These are phyloP conservation scores for Deladenus siricidicola DNA, from an alignment of 2,888 invertebrate genomes.

Conservation along the genomic window DNA sequence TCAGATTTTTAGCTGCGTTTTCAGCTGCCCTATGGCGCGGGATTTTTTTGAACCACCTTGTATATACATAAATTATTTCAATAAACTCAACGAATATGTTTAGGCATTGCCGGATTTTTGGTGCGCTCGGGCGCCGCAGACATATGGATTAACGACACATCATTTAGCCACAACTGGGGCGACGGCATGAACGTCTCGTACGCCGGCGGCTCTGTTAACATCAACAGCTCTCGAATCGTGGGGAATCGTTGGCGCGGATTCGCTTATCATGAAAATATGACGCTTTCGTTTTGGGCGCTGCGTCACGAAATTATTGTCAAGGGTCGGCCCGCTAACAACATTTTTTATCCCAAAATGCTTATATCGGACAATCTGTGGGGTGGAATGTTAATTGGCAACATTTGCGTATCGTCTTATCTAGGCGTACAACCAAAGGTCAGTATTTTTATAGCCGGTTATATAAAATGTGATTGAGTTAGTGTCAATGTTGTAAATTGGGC, in stretches of 20 bases:
- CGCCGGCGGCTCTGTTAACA: conserved; percentile 82
- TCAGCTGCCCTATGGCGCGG: too few relatives aligned
- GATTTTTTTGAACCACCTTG: too few relatives aligned
- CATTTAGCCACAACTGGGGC: conserved; percentile 80
- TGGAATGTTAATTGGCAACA: conserved; percentile 85
- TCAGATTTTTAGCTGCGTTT: too few relatives aligned
- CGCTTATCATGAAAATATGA: conserved; percentile 81
- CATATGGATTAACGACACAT: conserved; percentile 80
- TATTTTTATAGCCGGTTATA: not conserved
- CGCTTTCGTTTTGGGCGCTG: conserved; percentile 70
- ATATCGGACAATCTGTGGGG: conserved; percentile 78
- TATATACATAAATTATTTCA: too few relatives aligned
- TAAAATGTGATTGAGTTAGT: too few relatives aligned
- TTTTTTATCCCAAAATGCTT: conserved; percentile 60
- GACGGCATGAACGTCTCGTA: conserved; percentile 92
- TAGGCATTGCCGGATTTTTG: conserved; percentile 44
- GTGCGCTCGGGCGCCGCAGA: conserved; percentile 84
- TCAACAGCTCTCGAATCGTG: conserved; percentile 75
- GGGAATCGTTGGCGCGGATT: conserved; percentile 74
- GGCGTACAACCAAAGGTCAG: conserved; percentile 17
- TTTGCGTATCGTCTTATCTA: conserved; percentile 59
- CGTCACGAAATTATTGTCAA: conserved; percentile 71
- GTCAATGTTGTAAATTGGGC: too few relatives aligned
- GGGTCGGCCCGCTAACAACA: conserved; percentile 51
- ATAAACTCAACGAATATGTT: too few relatives aligned